Evolutionary conservation across 1,140 invertebrate species (phyloP).

Genomic region (Saccostrea cuccullata): DNA sequence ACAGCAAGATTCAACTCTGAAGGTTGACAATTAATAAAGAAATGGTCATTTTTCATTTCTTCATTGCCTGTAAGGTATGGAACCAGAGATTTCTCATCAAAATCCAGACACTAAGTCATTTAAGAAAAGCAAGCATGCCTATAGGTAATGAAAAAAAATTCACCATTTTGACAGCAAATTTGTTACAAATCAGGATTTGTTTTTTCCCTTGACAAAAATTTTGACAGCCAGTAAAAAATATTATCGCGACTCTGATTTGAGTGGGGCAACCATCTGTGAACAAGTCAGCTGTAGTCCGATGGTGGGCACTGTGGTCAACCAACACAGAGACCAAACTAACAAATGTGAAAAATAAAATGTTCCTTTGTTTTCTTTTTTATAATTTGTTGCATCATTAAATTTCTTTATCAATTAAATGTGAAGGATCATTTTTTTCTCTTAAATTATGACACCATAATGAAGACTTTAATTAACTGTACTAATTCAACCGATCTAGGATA

Average conservation of each 20-base stretch:
- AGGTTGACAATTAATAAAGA: neutral
- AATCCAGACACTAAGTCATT: constrained; percentile 12
- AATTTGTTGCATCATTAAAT: too few species aligned
- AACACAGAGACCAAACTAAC: neutral
- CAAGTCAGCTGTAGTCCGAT: neutral
- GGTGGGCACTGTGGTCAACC: neutral
- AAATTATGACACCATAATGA: too few species aligned
- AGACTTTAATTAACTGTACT: too few species aligned
- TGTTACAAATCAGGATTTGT: constrained; percentile 34
- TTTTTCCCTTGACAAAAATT: neutral
- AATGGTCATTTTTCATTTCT: constrained; percentile 37
- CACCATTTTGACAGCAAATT: constrained; percentile 22
- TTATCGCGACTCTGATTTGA: neutral
- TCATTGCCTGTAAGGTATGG: neutral
- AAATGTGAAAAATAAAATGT: neutral
- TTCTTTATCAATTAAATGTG: too few species aligned
- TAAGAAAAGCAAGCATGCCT: neutral
- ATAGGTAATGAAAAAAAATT: constrained; percentile 31
- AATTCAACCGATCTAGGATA: too few species aligned
- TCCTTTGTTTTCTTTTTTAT: too few species aligned
- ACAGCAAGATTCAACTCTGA: too few species aligned
- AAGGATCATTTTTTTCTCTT: too few species aligned
- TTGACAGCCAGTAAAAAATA: neutral
- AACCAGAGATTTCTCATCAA: constrained; percentile 19
- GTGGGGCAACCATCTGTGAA: neutral